These are phyloP conservation scores for Orchestes rusci DNA, from an alignment of 2,888 invertebrate species.

Conservation along the genomic window DNA sequence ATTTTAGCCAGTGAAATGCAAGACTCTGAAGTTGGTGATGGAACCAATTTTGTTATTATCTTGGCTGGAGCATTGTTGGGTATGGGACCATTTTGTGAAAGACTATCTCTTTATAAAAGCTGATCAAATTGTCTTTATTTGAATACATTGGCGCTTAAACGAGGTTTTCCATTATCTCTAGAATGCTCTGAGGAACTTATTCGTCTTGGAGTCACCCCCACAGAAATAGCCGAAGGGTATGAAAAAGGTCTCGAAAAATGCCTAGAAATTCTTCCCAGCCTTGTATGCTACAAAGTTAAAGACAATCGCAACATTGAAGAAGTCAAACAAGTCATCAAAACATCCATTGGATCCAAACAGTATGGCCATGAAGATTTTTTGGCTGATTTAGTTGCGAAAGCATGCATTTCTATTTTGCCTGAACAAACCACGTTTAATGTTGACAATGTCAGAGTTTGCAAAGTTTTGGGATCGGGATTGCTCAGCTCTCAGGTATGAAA, in stretches of 20 bases:
- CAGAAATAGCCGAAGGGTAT: constrained; percentile 94
- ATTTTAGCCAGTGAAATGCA: constrained; percentile 97
- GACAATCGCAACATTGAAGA: constrained; percentile 57
- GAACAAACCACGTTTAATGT: constrained; percentile 90
- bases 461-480: constrained; percentile 81
- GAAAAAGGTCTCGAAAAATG: constrained; percentile 85
- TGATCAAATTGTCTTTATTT: no score
- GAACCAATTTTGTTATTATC: constrained; percentile 96
- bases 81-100: no score
- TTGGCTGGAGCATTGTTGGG: constrained; percentile 82
- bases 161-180: constrained; percentile 18
- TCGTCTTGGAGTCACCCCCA: constrained; percentile 91
- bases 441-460: constrained; percentile 93
- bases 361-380: constrained; percentile 95
- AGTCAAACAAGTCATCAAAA: constrained; percentile 66
- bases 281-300: constrained; percentile 73
- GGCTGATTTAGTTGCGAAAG: constrained; percentile 74
- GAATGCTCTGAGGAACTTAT: constrained; percentile 89
- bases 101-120: no score
- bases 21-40: constrained; percentile 97
- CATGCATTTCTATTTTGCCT: constrained; percentile 82
- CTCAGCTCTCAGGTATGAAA: constrained; percentile 54
- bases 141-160: no score
- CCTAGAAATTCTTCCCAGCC: constrained; percentile 78
- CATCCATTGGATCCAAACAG: constrained; percentile 95